Percentiles rank a stretch among this genome's conserved stretches.
phyloP scores from a whole-genome alignment of 2,113 vertebrate species.

The Syngnathus scovelli region DNA sequence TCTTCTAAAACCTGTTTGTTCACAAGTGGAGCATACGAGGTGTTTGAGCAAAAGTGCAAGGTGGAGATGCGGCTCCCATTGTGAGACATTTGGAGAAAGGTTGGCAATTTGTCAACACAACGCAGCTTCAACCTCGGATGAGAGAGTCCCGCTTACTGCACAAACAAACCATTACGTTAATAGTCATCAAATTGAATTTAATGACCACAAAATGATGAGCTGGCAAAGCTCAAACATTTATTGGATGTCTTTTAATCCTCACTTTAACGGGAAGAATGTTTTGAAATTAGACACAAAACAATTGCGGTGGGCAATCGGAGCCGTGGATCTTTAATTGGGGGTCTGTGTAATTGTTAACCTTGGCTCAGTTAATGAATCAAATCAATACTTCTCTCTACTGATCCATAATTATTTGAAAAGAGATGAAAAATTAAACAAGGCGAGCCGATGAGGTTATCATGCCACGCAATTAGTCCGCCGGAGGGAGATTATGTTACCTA shows the following conservation, averaged over 20 bases:
- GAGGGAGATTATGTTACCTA: conserved; percentile 97
- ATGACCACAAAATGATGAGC: not conserved
- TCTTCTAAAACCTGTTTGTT: conserved; percentile 66
- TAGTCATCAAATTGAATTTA: not conserved
- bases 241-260: not conserved
- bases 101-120: conserved; percentile 49
- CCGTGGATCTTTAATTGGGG: conserved; percentile 86
- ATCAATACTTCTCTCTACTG: conserved; percentile 97
- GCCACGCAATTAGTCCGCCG: conserved; percentile 94
- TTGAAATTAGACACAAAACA: conserved; percentile 50
- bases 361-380: conserved; percentile 97
- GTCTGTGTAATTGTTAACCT: conserved; percentile 97
- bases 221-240: not conserved
- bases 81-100: conserved; percentile 58
- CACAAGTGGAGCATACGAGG: conserved; percentile 62
- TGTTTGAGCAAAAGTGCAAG: conserved; percentile 59
- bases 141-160: conserved; percentile 38
- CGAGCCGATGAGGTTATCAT: conserved; percentile 90
- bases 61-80: conserved; percentile 49
- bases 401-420: conserved; percentile 99
- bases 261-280: conserved; percentile 12
- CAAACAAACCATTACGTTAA: not conserved
- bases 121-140: conserved; percentile 27
- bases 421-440: conserved; percentile 98
- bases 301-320: conserved; percentile 81